Evolutionary conservation across 2,113 vertebrate species (phyloP).

Genomic region (Chelonoidis abingdonii): DNA sequence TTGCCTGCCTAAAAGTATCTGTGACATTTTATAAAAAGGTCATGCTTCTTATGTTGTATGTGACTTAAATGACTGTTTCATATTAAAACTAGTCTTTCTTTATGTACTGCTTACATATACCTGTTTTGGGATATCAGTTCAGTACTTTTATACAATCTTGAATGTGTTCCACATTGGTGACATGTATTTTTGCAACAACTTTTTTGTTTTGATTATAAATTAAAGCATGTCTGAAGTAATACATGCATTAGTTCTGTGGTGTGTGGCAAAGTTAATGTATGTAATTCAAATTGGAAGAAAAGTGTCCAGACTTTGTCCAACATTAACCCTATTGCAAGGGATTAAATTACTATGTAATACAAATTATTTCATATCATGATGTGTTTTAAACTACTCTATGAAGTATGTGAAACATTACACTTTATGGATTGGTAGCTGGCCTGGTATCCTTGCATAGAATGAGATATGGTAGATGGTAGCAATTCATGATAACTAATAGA

Average conservation of each 20-base stretch:
- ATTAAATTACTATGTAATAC: constrained; percentile 88
- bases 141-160: constrained; percentile 84
- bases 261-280: constrained; percentile 82
- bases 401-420: constrained; percentile 78
- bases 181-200: constrained; percentile 83
- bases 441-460: constrained; percentile 65
- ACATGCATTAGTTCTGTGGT: constrained; percentile 83
- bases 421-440: constrained; percentile 73
- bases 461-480: constrained; percentile 61
- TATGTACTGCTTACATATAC: constrained; percentile 85
- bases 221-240: constrained; percentile 82
- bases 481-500: constrained; percentile 56
- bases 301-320: constrained; percentile 83
- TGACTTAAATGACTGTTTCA: constrained; percentile 85
- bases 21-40: constrained; percentile 75
- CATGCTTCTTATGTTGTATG: constrained; percentile 82
- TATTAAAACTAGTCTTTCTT: constrained; percentile 85
- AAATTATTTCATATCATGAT: constrained; percentile 78
- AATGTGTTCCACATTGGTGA: constrained; percentile 88
- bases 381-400: constrained; percentile 83
- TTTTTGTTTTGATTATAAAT: constrained; percentile 76
- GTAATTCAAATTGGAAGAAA: constrained; percentile 88
- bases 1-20: constrained; percentile 76
- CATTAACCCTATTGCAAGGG: constrained; percentile 79
- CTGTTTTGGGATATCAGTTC: constrained; percentile 85